Evolutionary conservation across 2,797 vertebrate species (phyloP), one percentile per base, ranked within the genome.

Genomic region (Threskiornis aethiopicus): DNA sequence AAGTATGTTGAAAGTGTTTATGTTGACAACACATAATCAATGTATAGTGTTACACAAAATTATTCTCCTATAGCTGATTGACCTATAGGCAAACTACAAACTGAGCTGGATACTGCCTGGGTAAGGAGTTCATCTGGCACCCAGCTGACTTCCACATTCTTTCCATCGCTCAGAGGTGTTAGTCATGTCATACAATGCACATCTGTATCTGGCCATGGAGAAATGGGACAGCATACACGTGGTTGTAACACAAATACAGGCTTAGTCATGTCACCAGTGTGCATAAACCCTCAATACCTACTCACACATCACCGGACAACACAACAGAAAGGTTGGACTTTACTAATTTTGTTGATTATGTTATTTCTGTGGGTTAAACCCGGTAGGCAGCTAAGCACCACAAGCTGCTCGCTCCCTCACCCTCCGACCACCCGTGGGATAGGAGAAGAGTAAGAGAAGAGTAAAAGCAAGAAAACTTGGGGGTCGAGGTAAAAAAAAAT

Each of bases 361-460:
- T 37, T 69, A 8, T 55, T 90, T 87, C 58, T 85, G 39, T 78
- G 33, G 12, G 9, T 89, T 71, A 54, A 84, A 12, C 21, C 15
- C 1, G 1, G 13, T 22, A 75, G 67, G 22, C 39, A 81, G 26
- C n/a, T 85, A 47, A 90, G 49, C 28, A 88, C 9, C 37, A 20
- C 10, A 20, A 9, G 33, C 71, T 72, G 20, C 49, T 90, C 6
- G 2, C 25, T 89, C 12, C 26, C 33, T 72, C 12, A 5, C 13
- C 10, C 12, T 12, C 6, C 0, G 16, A 24, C 3, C 15, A 19
- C 5, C 11, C 4, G 0, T 44, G 59, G 64, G 14, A 72, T 0
- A 1, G 41, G 16, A 28, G 16, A 65, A 54, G 26, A 57, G 20
- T 51, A 70, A 77, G 47, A 47, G 18, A 86, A 61, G 31, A 67